Evolutionary conservation across 2,888 invertebrate genomes (phyloP), one percentile per base, ranked within the genome.

Genomic region (Drosophila suboccidentalis): DNA sequence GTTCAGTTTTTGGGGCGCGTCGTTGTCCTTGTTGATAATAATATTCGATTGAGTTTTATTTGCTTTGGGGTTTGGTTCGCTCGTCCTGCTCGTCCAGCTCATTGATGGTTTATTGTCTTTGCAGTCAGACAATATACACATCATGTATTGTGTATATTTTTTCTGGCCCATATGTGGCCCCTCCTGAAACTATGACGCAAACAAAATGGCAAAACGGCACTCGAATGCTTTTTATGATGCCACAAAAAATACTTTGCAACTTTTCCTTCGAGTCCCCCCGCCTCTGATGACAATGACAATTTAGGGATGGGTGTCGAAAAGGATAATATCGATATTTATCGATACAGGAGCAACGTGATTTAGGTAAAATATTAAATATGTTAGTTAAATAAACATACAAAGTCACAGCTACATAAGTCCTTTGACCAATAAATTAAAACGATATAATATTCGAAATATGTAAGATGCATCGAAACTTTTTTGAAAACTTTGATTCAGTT

Each of bases 21-120:
- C 82, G 60, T 68, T 77, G 76, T 76, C 72, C 67, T 74, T 71
- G 75, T 82, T 88, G 83, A 88, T 87, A 86, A 88, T 87, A 88
- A 88, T 90, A 89, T 87, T 90, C 87, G 87, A 86, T 90, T 88
- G 85, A 69, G 84, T 86, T 90, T 90, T 87, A 88, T 90, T 87
- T 87, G 87, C 72, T 80, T 82, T 76, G 73, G 80, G 86, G 81
- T 82, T 89, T 69, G 87, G 85, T 75, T 73, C 53, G 85, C 73
- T 73, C 53, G 49, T 32, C 36, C 38, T 36, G 26, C 43, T 47
- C 61, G 46, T 68, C 58, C 61, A 59, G 58, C 67, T 75, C 85
- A 74, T 75, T 71, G 90, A 80, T 88, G 89, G 88, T 86, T 88
- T 89, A 88, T 89, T 86, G 87, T 86, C 75, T 86, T 76, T 78